phyloP scores from a whole-genome alignment of 2,113 vertebrate genomes.

The Myxocyprinus asiaticus region DNA sequence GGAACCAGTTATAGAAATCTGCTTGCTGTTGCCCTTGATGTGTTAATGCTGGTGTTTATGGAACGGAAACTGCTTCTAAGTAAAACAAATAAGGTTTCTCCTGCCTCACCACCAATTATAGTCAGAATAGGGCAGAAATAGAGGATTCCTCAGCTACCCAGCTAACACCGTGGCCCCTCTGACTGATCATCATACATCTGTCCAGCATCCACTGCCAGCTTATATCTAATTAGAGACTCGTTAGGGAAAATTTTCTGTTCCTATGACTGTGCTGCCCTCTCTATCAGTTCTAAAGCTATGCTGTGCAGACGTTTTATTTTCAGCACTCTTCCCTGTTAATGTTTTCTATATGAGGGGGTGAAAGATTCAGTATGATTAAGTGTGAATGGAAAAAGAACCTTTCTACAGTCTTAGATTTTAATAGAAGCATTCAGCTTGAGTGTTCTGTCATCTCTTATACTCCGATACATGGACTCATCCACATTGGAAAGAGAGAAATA shows the following conservation, averaged over 20 bases:
- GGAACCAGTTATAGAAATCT: constrained; percentile 42
- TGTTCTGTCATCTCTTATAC: background rate
- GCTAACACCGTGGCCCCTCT: background rate
- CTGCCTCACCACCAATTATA: constrained; percentile 26
- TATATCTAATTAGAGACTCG: constrained; percentile 32
- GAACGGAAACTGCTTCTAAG: constrained; percentile 1
- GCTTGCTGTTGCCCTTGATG: constrained; percentile 6
- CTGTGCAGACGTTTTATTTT: background rate
- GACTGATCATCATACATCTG: constrained; percentile 29
- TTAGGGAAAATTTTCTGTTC: constrained; percentile 11
- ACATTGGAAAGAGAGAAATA: no score
- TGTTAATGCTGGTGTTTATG: background rate
- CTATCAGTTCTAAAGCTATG: background rate
- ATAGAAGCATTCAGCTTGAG: constrained; percentile 2
- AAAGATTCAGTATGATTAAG: constrained; percentile 4
- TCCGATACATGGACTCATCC: background rate
- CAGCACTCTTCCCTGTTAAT: constrained; percentile 2
- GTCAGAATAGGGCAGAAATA: background rate
- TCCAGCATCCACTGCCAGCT: constrained; percentile 21
- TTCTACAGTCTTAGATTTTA: constrained; percentile 16
- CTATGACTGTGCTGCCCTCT: background rate
- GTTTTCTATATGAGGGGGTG: constrained; percentile 28
- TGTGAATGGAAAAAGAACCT: constrained; percentile 5
- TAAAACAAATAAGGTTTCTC: background rate
- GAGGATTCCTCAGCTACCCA: constrained; percentile 8